phyloP scores from a whole-genome alignment of 2,113 vertebrate species.

The Peromyscus californicus region DNA sequence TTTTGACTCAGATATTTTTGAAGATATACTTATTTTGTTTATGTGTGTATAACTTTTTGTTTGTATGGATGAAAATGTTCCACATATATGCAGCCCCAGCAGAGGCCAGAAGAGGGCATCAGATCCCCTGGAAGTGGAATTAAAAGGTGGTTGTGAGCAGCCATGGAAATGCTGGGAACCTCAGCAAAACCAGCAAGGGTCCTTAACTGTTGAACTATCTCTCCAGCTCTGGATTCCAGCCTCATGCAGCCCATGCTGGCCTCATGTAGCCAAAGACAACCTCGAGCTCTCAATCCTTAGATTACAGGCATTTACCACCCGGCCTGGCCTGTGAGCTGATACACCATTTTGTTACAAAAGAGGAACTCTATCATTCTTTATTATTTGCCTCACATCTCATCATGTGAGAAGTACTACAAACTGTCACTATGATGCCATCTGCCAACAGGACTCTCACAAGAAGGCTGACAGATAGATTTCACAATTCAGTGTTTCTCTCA shows the following conservation, averaged over 20 bases:
- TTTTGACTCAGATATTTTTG: not conserved
- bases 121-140: too few species aligned
- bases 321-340: not conserved
- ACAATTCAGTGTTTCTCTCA: not conserved
- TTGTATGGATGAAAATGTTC: too few species aligned
- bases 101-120: not conserved
- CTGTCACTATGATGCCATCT: not conserved
- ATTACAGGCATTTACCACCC: not conserved
- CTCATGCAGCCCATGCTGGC: not conserved
- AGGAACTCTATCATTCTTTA: too few species aligned
- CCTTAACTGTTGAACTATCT: not conserved
- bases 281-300: not conserved
- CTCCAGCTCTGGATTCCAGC: not conserved
- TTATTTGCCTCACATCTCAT: not conserved
- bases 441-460: too few species aligned
- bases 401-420: not conserved
- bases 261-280: not conserved
- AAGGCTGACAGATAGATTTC: not conserved
- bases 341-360: not conserved
- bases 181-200: not conserved
- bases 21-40: not conserved
- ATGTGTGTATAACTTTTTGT: too few species aligned
- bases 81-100: not conserved
- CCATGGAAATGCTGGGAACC: not conserved
- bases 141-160: too few species aligned